Base-by-base conservation (phyloP, 2,888 invertebrate species). In the Drosophila paranaensis region DNA sequence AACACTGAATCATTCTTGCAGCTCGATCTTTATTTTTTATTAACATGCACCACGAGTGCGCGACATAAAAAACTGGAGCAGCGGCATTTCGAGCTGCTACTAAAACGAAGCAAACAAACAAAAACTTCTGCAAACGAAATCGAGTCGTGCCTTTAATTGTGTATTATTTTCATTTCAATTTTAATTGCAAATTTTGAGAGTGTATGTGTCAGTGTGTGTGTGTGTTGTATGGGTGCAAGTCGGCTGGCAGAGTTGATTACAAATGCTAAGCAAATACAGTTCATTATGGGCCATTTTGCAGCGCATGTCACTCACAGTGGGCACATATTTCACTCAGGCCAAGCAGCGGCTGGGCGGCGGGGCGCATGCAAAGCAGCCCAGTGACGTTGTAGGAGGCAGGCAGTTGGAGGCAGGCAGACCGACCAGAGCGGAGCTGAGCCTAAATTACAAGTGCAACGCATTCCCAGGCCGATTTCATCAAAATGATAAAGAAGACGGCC, bases 371-470 rank as follows among this genome's bases (percentile, higher is more conserved):
- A 88, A 90, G 75, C 71, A 65, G 77, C 6, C 48, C 53, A 42
- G 54, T 43, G 61, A 33, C 51, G 63, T 61, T 67, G 73, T 67
- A 72, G 81, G 78, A 76, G 77, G 58, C 61, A 54, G 56, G 46
- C 65, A 27, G n/a, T n/a, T n/a, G n/a, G n/a, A n/a, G 20, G 20
- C 20, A 27, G 43, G 46, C 33, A 0, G 35, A 53, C 10, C n/a
- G 20, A 37, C 55, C 43, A 2, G 43, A 37, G 48, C 30, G 11
- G 14, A 20, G 37, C 54, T 14, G 61, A 74, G 75, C 65, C 78
- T 69, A 81, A 69, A 85, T 85, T 79, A 90, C 84, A 85, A 85
- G 84, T 85, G 84, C 84, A 90, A 85, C 90, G 90, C 90, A 90
- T 85, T 85, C 84, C 90, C 84, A 90, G 74, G 82, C 83, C 84